phyloP scores from a whole-genome alignment of 2,888 invertebrate genomes.

The Leptothorax acervorum region DNA sequence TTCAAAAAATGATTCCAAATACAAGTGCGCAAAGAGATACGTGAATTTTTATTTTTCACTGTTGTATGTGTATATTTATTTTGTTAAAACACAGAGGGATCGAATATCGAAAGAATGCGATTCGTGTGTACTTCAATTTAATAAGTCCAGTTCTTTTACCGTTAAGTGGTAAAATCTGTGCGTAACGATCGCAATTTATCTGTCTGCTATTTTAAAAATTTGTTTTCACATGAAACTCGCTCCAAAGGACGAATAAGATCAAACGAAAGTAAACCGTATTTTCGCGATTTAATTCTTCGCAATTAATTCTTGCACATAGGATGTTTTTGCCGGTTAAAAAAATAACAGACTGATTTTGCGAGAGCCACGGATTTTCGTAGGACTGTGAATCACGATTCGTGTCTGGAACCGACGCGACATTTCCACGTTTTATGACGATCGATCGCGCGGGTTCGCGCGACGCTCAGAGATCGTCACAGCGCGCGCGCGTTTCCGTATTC shows the following conservation, averaged over 20 bases:
- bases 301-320: not conserved
- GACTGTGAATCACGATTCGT: slow-evolving; percentile 67
- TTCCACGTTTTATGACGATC: slow-evolving; percentile 71
- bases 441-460: slow-evolving; percentile 50
- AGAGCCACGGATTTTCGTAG: slow-evolving; percentile 58
- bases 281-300: not conserved
- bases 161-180: not conserved
- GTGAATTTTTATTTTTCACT: slow-evolving; percentile 7
- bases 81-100: not conserved
- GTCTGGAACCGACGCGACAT: slow-evolving; percentile 69
- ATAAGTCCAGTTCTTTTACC: not conserved
- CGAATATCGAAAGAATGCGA: not conserved
- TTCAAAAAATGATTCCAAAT: slow-evolving; percentile 1
- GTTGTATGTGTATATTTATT: not conserved
- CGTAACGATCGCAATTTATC: not conserved
- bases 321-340: slow-evolving; percentile 27
- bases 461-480: slow-evolving; percentile 21
- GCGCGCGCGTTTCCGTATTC: slow-evolving; percentile 44
- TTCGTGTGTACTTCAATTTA: not conserved
- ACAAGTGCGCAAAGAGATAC: not conserved
- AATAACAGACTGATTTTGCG: slow-evolving; percentile 57
- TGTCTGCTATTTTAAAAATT: not conserved
- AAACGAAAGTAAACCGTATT: slow-evolving; percentile 29
- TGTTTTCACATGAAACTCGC: not conserved
- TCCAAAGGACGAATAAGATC: slow-evolving; percentile 1